Base-by-base conservation (phyloP, 2,888 invertebrate species). In the Branchellion lobata region DNA sequence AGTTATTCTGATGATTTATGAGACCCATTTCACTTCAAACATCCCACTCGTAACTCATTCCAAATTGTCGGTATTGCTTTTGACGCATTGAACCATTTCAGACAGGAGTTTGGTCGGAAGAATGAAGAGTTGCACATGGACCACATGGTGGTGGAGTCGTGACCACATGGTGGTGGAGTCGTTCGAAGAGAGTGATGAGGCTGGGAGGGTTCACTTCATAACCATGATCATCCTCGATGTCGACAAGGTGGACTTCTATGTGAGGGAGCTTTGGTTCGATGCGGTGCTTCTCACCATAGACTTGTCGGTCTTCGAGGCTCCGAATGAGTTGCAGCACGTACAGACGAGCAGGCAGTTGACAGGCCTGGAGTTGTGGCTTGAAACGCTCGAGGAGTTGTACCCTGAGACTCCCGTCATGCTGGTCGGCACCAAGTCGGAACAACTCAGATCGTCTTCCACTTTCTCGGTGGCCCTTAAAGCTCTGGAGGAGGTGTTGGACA, bases 401-500 rank as follows among this genome's bases (percentile, higher is more conserved):
- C 80, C 80, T 53, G 33, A 76, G 5, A 71, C 77, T 14, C 80
- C 80, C 5, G 80, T 77, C n/a, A 36, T 80, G n/a, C 36, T 80
- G n/a, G 77, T 80, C 57, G 80, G 80, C 1, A 80, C 80, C 31
- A 74, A 80, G 34, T 61, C 80, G 21, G 80, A 80, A n/a, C 71
- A 65, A 36, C 47, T 80, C n/a, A 80, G 34, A 51, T 47, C 80
- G 24, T 27, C 57, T 27, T 65, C 76, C 1, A 57, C 61, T 3
- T 82, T 81, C 75, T 40, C 51, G 24, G 81, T 82, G 53, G 76
- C 82, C 21, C 81, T 83, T 80, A 79, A 78, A 40, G 61, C 81
- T 14, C 29, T 83, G 31, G 82, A 83, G 40, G 80, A 79, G 29
- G 78, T 82, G 11, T 65, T 83, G 57, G 82, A 82, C 34, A 79